Base-by-base conservation (phyloP, 2,888 invertebrate species). In the Apoderus coryli region DNA sequence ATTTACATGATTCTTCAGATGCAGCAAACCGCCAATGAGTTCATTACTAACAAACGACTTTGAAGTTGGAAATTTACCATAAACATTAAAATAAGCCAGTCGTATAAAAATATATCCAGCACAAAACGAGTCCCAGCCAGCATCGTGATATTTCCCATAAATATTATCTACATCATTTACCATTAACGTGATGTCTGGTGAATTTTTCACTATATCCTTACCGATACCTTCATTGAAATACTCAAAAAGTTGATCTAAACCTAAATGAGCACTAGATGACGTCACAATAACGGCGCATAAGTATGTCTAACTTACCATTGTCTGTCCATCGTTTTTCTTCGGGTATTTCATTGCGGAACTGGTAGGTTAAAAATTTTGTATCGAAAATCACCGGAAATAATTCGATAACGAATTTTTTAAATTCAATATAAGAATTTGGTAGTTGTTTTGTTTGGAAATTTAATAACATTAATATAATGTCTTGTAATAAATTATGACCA, bases 121-220 rank as follows among this genome's bases (percentile, higher is more conserved):
- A 43, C 75, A 72, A 51, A 66, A 82, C 0, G 85, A 76, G 56
- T 86, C 85, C 72, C 77, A 85, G 2, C 80, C 84, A n/a, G 85
- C 85, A 48, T 81, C 73, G 44, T 85, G 86, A 44, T 57, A 61
- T 16, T 45, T 46, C 22, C 46, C 47, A 23, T 38, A 35, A n/a
- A n/a, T n/a, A 33, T 36, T 40, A 13, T 44, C 37, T 31, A 40
- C 35, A 5, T 42, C 34, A 10, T 44, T 41, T 24, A 46, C 41
- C 19, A 48, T 38, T n/a, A n/a, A n/a, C 39, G 50, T 48, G 29
- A 63, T 57, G 5, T 39, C 25, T 3, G 65, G 64, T 4, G 61
- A 53, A 44, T 55, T 49, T n/a, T 54, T 23, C 2, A 46, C 49
- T 34, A 61, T 40, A 36, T 50, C 40, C 24, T 45, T 42, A 6